A percentile compares a stretch with the other conserved stretches of the same genome.
phyloP scores from a whole-genome alignment of 2,888 invertebrate species.

The Drosophila pegasa region DNA sequence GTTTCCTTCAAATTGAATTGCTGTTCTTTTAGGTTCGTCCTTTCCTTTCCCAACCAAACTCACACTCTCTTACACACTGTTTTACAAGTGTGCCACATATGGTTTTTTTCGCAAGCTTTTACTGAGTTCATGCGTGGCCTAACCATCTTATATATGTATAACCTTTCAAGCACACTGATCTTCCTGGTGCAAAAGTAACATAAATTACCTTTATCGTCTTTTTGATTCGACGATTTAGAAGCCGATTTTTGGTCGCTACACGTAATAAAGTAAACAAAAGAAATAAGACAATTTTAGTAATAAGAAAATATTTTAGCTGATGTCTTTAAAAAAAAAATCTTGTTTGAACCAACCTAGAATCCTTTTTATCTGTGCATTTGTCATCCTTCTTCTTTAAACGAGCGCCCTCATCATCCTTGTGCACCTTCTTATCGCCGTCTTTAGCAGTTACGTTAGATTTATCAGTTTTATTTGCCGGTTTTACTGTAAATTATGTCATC shows the following conservation, averaged over 20 bases:
- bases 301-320: not conserved
- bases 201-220: slow-evolving; percentile 85
- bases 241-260: slow-evolving; percentile 76
- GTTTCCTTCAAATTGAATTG: slow-evolving; percentile 9
- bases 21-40: slow-evolving; percentile 8
- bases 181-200: slow-evolving; percentile 48
- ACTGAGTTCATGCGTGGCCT: slow-evolving; percentile 48
- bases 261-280: slow-evolving; percentile 11
- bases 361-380: slow-evolving; percentile 85
- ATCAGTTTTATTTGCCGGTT: slow-evolving; percentile 59
- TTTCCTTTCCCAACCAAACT: slow-evolving; percentile 70
- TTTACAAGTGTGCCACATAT: slow-evolving; percentile 38
- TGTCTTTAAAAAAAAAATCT: too few relatives aligned
- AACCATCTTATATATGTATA: slow-evolving; percentile 46
- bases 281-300: slow-evolving; percentile 18
- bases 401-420: slow-evolving; percentile 68
- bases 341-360: slow-evolving; percentile 85
- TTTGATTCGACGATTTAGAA: slow-evolving; percentile 78
- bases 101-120: slow-evolving; percentile 40
- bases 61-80: slow-evolving; percentile 76
- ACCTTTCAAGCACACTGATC: slow-evolving; percentile 50
- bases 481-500: slow-evolving; percentile 48
- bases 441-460: slow-evolving; percentile 49
- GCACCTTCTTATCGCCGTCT: slow-evolving; percentile 75
- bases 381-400: slow-evolving; percentile 83